phyloP scores from a whole-genome alignment of 1,140 invertebrate species.

The Popillia japonica region DNA sequence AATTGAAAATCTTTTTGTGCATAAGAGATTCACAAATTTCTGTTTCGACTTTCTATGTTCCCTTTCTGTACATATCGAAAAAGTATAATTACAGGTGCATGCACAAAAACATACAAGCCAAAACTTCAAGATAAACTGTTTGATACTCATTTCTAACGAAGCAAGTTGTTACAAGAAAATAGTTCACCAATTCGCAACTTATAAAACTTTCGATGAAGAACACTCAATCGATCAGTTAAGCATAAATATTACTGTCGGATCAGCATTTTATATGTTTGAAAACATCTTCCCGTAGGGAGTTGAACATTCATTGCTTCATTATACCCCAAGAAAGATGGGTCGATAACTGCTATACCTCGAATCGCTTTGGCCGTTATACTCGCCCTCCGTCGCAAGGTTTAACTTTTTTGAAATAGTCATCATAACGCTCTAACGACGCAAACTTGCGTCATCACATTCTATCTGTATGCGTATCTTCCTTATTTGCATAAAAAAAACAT shows the following conservation, averaged over 20 bases:
- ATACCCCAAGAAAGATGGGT: not conserved
- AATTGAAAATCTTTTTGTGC: too few relatives aligned
- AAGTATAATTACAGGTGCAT: too few relatives aligned
- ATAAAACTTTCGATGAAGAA: not conserved
- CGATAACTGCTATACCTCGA: constrained; percentile 36
- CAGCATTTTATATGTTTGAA: constrained; percentile 53
- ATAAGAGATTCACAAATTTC: too few relatives aligned
- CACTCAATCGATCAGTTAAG: constrained; percentile 43
- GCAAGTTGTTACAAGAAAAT: not conserved
- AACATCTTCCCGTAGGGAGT: constrained; percentile 49
- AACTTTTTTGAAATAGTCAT: constrained; percentile 50
- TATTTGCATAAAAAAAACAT: constrained; percentile 15
- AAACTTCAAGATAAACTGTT: too few relatives aligned
- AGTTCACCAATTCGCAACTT: not conserved
- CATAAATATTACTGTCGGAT: constrained; percentile 50
- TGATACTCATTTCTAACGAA: too few relatives aligned
- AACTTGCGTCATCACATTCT: constrained; percentile 51
- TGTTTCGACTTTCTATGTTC: too few relatives aligned
- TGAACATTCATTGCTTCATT: constrained; percentile 48
- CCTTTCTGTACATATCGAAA: too few relatives aligned
- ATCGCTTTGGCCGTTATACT: constrained; percentile 34
- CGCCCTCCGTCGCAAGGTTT: constrained; percentile 37
- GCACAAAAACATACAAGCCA: too few relatives aligned
- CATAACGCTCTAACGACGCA: constrained; percentile 50
- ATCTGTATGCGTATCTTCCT: not conserved